phyloP scores from a whole-genome alignment of 37 sponge, comb jelly and placozoan species.

The Petrosia ficiformis region DNA sequence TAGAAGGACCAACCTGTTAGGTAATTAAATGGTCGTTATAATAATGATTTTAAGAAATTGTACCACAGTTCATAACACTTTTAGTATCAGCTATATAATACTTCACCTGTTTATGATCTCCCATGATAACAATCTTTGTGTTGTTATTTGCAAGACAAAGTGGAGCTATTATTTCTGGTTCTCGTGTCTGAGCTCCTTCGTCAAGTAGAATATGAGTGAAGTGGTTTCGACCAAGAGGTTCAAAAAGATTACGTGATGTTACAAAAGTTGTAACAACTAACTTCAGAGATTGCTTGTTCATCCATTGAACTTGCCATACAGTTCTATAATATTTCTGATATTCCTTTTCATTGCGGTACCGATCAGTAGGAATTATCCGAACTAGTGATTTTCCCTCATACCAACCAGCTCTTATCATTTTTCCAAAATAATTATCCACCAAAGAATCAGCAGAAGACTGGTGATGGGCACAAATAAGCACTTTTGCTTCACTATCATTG shows the following conservation, averaged over 20 bases:
- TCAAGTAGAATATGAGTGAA: conserved; percentile 83
- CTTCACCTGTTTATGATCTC: conserved; percentile 68
- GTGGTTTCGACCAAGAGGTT: background rate
- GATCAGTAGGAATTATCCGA: background rate
- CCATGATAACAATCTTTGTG: conserved; percentile 77
- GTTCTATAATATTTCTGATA: background rate
- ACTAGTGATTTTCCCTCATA: background rate
- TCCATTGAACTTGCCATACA: background rate
- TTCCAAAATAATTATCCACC: conserved; percentile 48
- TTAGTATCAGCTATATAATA: background rate
- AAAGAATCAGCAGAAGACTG: conserved; percentile 51
- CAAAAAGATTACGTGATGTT: conserved; percentile 9
- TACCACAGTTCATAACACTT: background rate
- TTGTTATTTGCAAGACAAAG: conserved; percentile 36
- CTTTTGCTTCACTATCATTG: background rate
- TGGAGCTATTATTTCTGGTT: conserved; percentile 69
- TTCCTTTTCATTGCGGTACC: background rate
- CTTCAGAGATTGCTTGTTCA: background rate
- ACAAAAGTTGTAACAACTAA: conserved; percentile 57
- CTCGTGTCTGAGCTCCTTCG: conserved; percentile 73
- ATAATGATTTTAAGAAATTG: too few species aligned
- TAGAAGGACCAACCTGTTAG: conserved; percentile 82
- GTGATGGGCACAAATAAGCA: conserved; percentile 74
- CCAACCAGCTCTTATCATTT: background rate
- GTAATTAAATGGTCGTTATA: too few species aligned